A percentile compares a stretch with the other conserved stretches of the same genome.
Evolutionary conservation across 2,888 invertebrate genomes (phyloP).

Genomic region (Incurvaria masculella): DNA sequence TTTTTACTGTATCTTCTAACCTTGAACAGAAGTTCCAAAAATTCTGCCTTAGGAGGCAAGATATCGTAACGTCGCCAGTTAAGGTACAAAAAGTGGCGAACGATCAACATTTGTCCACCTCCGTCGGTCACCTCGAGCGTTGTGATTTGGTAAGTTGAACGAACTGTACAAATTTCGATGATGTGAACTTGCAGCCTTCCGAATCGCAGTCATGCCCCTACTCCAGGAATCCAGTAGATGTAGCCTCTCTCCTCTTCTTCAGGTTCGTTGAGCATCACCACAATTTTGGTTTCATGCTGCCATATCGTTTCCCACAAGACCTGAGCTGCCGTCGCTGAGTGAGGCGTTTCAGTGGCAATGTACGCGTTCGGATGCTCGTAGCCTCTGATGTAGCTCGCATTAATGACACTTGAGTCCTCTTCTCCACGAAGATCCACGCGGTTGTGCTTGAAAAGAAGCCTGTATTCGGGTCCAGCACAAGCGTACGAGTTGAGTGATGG

Average conservation of each 20-base stretch:
- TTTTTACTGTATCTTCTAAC: too few species aligned
- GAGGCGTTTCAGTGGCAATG: conserved; percentile 1
- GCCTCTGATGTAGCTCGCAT: background rate
- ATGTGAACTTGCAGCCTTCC: too few species aligned
- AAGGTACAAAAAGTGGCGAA: too few species aligned
- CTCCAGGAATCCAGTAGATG: conserved; percentile 1
- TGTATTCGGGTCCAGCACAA: background rate
- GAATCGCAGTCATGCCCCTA: too few species aligned
- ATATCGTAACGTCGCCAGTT: too few species aligned
- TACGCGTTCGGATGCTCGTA: background rate
- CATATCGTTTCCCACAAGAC: conserved; percentile 1
- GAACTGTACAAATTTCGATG: too few species aligned
- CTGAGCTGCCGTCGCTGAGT: background rate
- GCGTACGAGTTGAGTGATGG: conserved; percentile 1
- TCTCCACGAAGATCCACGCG: background rate
- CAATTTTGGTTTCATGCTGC: conserved; percentile 1
- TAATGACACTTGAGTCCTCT: background rate
- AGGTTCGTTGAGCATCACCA: conserved; percentile 1
- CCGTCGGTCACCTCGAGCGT: too few species aligned
- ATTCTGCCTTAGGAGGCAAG: too few species aligned
- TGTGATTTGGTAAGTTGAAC: too few species aligned
- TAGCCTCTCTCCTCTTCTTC: conserved; percentile 1
- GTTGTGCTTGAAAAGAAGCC: background rate
- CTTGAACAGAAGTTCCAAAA: too few species aligned
- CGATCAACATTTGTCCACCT: too few species aligned